phyloP scores from a whole-genome alignment of 2,113 vertebrate genomes.

The Camelus dromedarius region DNA sequence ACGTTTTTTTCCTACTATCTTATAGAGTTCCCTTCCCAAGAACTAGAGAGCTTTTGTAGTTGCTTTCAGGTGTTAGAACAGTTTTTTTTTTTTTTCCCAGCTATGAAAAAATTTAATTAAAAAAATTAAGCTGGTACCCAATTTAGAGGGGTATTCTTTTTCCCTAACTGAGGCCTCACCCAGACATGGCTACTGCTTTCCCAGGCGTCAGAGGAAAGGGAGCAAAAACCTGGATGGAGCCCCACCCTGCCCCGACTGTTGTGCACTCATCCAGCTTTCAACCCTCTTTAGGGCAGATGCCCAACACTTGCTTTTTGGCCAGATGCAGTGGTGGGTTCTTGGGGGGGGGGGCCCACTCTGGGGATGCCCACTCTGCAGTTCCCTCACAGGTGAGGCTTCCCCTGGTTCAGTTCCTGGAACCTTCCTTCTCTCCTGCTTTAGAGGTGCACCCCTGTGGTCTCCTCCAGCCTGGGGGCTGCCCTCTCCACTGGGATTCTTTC shows the following conservation, averaged over 20 bases:
- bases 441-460: background rate
- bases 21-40: background rate
- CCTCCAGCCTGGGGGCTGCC: background rate
- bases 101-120: background rate
- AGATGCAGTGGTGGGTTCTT: background rate
- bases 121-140: background rate
- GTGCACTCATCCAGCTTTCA: accelerated
- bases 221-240: accelerated
- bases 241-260: accelerated
- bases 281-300: background rate
- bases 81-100: background rate
- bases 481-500: background rate
- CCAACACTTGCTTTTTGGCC: background rate
- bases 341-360: background rate
- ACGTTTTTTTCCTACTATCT: accelerated
- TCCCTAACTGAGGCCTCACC: background rate
- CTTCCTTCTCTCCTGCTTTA: background rate
- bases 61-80: background rate
- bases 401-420: background rate
- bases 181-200: background rate
- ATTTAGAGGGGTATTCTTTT: background rate
- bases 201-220: background rate
- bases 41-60: background rate
- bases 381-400: background rate
- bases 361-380: background rate